These are phyloP conservation scores for Forbesichthys agassizii DNA, from an alignment of 2,113 vertebrate species.

Conservation along the genomic window DNA sequence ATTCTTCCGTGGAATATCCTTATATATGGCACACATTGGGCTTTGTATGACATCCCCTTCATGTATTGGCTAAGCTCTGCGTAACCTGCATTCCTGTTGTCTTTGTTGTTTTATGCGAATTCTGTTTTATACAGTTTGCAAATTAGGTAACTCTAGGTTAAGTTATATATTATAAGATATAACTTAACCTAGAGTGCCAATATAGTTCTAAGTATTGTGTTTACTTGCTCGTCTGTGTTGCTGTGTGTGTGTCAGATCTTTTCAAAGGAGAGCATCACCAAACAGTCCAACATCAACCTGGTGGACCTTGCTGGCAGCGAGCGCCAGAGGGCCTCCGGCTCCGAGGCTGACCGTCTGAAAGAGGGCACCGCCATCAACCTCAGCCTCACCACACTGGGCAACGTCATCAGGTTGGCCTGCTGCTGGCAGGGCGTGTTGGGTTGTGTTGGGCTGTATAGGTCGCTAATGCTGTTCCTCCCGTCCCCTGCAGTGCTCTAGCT, in stretches of 20 bases:
- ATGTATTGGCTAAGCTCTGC: too few species aligned
- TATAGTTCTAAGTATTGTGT: neutral
- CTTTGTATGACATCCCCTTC: too few species aligned
- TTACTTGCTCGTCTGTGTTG: too few species aligned
- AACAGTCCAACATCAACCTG: constrained; percentile 84
- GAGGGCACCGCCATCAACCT: constrained; percentile 87
- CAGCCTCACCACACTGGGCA: constrained; percentile 87
- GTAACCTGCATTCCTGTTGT: too few species aligned
- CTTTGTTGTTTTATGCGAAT: too few species aligned
- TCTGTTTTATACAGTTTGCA: too few species aligned
- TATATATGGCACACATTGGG: too few species aligned
- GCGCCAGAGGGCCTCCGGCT: constrained; percentile 82
- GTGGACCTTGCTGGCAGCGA: constrained; percentile 89
- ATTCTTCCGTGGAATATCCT: too few species aligned
- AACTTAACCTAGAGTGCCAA: too few species aligned
- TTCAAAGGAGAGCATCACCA: constrained; percentile 82
- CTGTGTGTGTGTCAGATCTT: constrained; percentile 76
- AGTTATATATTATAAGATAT: too few species aligned
- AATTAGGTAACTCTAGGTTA: too few species aligned
- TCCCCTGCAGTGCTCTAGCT: constrained; percentile 76
- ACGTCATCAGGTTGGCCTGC: constrained; percentile 83
- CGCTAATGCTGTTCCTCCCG: neutral
- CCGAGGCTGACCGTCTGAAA: constrained; percentile 84
- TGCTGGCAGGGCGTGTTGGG: neutral
- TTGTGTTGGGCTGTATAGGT: neutral